Base-by-base conservation (phyloP, 2,797 vertebrate genomes). In the Liasis olivaceus region DNA sequence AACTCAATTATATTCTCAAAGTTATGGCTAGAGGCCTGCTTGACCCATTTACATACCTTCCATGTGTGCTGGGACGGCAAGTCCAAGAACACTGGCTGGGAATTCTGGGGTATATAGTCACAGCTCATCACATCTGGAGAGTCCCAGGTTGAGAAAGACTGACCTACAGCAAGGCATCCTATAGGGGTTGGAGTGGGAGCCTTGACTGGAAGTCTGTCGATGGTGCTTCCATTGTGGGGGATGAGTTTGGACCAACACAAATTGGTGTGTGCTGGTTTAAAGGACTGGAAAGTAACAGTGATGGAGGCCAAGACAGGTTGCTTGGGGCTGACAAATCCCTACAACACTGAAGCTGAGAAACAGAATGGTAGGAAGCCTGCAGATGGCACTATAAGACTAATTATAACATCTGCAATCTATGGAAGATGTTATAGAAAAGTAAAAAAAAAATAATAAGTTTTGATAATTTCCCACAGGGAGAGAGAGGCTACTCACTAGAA, bases 361-460 rank as follows among this genome's bases (percentile, higher is more conserved):
- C 51, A 69, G 51, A 47, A 36, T 87, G 84, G 54, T 22, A 72
- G 51, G 69, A 31, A 64, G 63, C 58, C 87, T 63, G 66, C 62
- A 92, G 86, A 60, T 88, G 91, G 91, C 26, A 22, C 42, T 62
- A 11, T n/a, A 88, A 91, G 86, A 88, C 58, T 88, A 56, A 92
- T 51, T 13, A 81, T 72, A 88, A 92, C 36, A 13, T 2, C 42
- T 58, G 24, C 15, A 47, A 88, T 88, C 36, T 24, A 60, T 63
- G 87, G 13, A 88, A 60, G 24, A 63, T 24, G 56, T 62, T 20
- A 87, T 36, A 36, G 59, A 42, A 54, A 54, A 54, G 51, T 54
- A 51, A 51, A 54, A 54, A 54, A 36, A 63, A 22, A n/a, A 58
- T n/a, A 13, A 28, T 9, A 15, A 47, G 1, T 81, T 81, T 81